Evolutionary conservation across 2,797 vertebrate species (phyloP), one percentile per base, ranked within the genome.

Genomic region (Pseudotriccus pelzelni): DNA sequence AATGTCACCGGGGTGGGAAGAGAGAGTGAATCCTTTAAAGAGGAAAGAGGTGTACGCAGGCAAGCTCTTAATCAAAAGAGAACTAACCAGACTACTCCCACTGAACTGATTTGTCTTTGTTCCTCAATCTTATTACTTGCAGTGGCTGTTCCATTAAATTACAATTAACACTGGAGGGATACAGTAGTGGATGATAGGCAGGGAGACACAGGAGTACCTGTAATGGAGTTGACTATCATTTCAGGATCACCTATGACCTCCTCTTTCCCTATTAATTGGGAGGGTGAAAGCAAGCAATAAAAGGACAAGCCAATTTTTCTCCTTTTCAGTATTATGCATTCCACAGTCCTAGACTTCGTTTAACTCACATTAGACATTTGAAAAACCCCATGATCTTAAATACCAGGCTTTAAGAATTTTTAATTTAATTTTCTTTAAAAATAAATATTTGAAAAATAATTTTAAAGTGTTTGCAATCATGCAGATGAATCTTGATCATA

Each of bases 401-500:
- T 69, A 73, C 4, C 13, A 93, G 20, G 30, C 73, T 79, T 84
- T 63, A 73, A 81, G 37, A 93, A 74, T 59, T 87, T 95, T 90
- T 81, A 56, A 94, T 95, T 82, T 69, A 49, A 82, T 95, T 94
- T 93, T 90, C 85, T 82, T 84, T 79, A 67, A 88, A 96, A 96
- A 90, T 52, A 95, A 96, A 93, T 94, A 93, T 96, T 96, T 96
- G 84, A 80, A 94, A 94, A 96, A 81, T 86, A 91, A 63, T 81
- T 86, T 77, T 14, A 18, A 95, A 95, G 28, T 95, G 93, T 96
- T 94, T 96, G 89, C 83, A 96, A 94, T 93, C 94, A 97, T 79
- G 91, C 50, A 94, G 91, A 95, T 94, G 91, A 90, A 76, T 94
- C 70, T 84, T 94, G 68, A 93, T 94, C 85, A 69, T 70, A 76